phyloP scores from a whole-genome alignment of 2,113 vertebrate species.

The Lepisosteus oculatus region DNA sequence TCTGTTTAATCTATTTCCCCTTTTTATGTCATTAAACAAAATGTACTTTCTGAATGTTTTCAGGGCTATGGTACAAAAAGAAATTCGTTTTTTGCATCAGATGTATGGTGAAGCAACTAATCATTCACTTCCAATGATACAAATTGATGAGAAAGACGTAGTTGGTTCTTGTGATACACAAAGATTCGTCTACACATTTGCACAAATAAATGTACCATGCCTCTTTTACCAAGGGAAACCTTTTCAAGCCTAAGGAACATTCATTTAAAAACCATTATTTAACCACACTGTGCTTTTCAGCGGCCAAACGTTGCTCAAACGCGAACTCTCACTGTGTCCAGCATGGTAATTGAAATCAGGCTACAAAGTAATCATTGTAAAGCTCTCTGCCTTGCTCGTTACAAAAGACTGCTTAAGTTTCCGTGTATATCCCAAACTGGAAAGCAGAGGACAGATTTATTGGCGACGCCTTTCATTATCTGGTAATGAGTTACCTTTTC shows the following conservation, averaged over 20 bases:
- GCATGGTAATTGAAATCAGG: slow-evolving; percentile 32
- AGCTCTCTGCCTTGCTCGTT: not conserved
- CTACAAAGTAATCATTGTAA: slow-evolving; percentile 31
- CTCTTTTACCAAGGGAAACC: not conserved
- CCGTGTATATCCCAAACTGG: slow-evolving; percentile 11
- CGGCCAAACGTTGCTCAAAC: not conserved
- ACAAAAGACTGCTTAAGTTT: slow-evolving; percentile 23
- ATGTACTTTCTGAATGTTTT: not conserved
- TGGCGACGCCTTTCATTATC: slow-evolving; percentile 3
- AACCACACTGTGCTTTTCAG: slow-evolving; percentile 12
- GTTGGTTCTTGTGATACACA: slow-evolving; percentile 26
- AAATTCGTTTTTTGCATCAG: not conserved
- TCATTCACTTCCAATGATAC: no score
- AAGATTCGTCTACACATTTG: slow-evolving; percentile 29
- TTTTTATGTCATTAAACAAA: no score
- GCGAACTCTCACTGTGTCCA: slow-evolving; percentile 13
- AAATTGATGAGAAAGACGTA: not conserved
- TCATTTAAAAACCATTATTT: slow-evolving; percentile 16
- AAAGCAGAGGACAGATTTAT: slow-evolving; percentile 13
- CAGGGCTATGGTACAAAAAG: not conserved
- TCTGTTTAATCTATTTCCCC: no score
- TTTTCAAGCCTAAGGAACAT: not conserved
- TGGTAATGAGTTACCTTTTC: slow-evolving; percentile 11
- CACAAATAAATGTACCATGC: slow-evolving; percentile 27
- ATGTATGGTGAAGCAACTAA: no score